These are phyloP conservation scores for Cariama cristata DNA, from an alignment of 2,113 vertebrate species.

Conservation along the genomic window DNA sequence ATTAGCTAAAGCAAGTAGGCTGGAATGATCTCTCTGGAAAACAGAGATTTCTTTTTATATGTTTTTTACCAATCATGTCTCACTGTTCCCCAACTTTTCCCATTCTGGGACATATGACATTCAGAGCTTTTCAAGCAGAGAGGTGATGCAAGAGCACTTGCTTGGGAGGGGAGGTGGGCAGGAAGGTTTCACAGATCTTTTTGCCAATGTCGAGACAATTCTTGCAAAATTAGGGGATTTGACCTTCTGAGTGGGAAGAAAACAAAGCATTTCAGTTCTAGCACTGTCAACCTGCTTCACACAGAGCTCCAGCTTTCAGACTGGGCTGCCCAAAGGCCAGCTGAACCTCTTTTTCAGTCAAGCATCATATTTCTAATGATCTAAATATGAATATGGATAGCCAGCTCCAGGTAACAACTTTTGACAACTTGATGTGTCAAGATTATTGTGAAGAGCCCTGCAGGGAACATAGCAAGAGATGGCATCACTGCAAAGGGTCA, in stretches of 20 bases:
- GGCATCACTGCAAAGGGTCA: not conserved
- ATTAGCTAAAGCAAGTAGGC: not conserved
- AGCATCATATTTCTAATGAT: not conserved
- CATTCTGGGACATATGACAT: not conserved
- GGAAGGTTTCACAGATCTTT: not conserved
- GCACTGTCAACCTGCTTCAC: not conserved
- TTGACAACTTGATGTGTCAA: not conserved
- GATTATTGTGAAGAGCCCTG: not conserved
- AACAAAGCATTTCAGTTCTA: not conserved
- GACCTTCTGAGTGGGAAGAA: not conserved
- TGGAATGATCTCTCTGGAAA: not conserved
- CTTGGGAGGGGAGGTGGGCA: not conserved
- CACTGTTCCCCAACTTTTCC: not conserved
- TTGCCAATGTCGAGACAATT: not conserved
- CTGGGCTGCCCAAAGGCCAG: not conserved
- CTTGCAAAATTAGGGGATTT: not conserved
- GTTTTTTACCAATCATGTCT: not conserved
- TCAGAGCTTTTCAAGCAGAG: not conserved
- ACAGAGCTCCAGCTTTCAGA: not conserved
- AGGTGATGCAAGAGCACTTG: not conserved
- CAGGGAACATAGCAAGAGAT: not conserved
- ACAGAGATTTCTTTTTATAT: not conserved
- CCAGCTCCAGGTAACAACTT: not conserved
- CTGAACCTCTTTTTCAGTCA: not conserved
- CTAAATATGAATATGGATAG: not conserved